Percentiles rank a stretch among this genome's conserved stretches.
These are phyloP conservation scores for Prionchulus punctatus DNA, from an alignment of 2,888 invertebrate genomes.

Conservation along the genomic window DNA sequence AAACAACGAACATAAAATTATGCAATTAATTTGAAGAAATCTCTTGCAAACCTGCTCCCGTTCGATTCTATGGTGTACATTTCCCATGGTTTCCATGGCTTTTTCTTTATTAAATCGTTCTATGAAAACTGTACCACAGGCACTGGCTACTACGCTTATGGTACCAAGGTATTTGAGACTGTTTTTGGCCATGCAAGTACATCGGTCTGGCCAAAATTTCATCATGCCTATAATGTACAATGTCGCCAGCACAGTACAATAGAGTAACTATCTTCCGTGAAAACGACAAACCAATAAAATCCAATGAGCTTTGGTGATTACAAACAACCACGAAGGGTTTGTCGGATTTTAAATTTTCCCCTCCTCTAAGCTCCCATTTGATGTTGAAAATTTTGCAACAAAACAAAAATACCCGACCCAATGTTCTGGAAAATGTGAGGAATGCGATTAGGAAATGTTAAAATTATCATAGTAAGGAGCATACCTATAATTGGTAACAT, in stretches of 20 bases:
- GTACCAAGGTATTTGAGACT: conserved; percentile 23
- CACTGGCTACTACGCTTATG: conserved; percentile 20
- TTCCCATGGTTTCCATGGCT: too few relatives aligned
- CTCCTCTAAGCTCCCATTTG: conserved; percentile 3
- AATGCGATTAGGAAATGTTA: too few relatives aligned
- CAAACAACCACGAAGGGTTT: conserved; percentile 21
- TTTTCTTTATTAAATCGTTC: conserved; percentile 19
- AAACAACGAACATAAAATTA: too few relatives aligned
- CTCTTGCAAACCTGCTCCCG: too few relatives aligned
- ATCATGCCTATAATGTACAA: conserved; percentile 17
- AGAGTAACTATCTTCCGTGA: too few relatives aligned
- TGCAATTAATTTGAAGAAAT: too few relatives aligned
- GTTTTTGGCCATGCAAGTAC: conserved; percentile 25
- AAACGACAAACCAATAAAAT: conserved; percentile 22
- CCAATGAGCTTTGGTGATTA: conserved; percentile 29
- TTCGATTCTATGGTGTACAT: too few relatives aligned
- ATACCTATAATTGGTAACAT: neutral
- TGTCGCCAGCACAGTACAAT: too few relatives aligned
- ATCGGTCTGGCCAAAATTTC: conserved; percentile 24
- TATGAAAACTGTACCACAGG: conserved; percentile 20
- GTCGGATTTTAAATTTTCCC: conserved; percentile 5
- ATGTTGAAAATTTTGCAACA: too few relatives aligned
- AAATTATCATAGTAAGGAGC: too few relatives aligned
- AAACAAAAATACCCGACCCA: too few relatives aligned
- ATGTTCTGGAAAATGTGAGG: too few relatives aligned